Base-by-base conservation (phyloP, 2,888 invertebrate species). In the Ptilodon capucinus region DNA sequence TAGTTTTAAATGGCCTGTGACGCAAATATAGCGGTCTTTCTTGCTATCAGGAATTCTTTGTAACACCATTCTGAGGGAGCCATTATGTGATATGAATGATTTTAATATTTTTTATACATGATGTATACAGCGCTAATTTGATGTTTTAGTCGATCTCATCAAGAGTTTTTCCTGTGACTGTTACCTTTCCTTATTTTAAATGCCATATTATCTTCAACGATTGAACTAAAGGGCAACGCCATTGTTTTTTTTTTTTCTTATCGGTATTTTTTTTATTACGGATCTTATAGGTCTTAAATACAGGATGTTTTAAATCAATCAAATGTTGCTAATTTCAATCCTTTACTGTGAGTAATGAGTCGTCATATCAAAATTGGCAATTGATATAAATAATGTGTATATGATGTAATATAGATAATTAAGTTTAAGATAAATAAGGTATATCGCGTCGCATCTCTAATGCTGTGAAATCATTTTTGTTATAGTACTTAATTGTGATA, bases 81-180 rank as follows among this genome's bases (percentile, higher is more conserved):
- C 50, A 45, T 53, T 55, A 62, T 64, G 64, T 61, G 63, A 66
- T 67, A 65, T 77, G 76, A 75, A 81, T 65, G 71, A 73, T 68
- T 73, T n/a, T n/a, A n/a, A n/a, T n/a, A n/a, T n/a, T n/a, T n/a
- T n/a, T n/a, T n/a, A n/a, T n/a, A n/a, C n/a, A n/a, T n/a, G n/a
- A n/a, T n/a, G n/a, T n/a, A n/a, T 6, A 23, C 23, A 9, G 23
- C 9, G 23, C 23, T 23, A 23, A 23, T 23, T 23, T n/a, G n/a
- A n/a, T n/a, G n/a, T n/a, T n/a, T n/a, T n/a, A n/a, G n/a, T n/a
- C n/a, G n/a, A n/a, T n/a, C n/a, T n/a, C n/a, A n/a, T n/a, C n/a
- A n/a, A n/a, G n/a, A n/a, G n/a, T n/a, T n/a, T n/a, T n/a, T n/a
- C n/a, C n/a, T n/a, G n/a, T n/a, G n/a, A n/a, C n/a, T n/a, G n/a